Base-by-base conservation (phyloP, 2,113 vertebrate genomes). In the Pseudopipra pipra region DNA sequence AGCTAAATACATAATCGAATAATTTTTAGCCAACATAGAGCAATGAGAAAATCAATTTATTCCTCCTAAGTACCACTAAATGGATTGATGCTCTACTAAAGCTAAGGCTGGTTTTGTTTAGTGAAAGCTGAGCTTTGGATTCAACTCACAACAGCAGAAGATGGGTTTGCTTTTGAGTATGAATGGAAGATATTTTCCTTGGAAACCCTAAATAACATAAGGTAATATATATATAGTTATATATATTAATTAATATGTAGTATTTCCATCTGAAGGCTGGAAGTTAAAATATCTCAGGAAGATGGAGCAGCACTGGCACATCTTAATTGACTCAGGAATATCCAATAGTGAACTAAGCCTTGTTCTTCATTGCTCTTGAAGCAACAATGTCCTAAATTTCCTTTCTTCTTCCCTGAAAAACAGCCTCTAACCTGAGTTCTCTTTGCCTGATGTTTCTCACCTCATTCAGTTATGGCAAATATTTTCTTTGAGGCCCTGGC, bases 1-100 rank as follows among this genome's bases (percentile, higher is more conserved):
- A 95, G 94, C 88, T 97, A 98, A 98, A 97, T 91, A 97, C 85
- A 96, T 97, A 97, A 97, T 97, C 96, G 90, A 96, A 97, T 97
- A 93, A 96, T 90, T 96, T 97, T 93, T 92, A 92, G 82, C 84
- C 81, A 96, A 61, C 70, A 19, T 3, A 84, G 62, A 94, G 89
- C 85, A 90, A 88, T 85, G 76, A 97, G 90, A 95, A 97, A 97
- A 96, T 97, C 93, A 97, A 89, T 97, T 95, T 96, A 96, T 93
- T 97, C 89, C 94, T 97, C 88, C 47, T 87, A 95, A 97, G 87
- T 73, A 87, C 65, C 78, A 41, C 73, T 51, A 5, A 91, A 83
- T 85, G 85, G 91, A 95, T 94, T 95, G 95, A 93, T 74, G 62
- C 76, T 91, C 90, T 41, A 47, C 77, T 39, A 22, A 58, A n/a